These are phyloP conservation scores for Narcine bancroftii DNA, from an alignment of 2,113 vertebrate species.

Conservation along the genomic window DNA sequence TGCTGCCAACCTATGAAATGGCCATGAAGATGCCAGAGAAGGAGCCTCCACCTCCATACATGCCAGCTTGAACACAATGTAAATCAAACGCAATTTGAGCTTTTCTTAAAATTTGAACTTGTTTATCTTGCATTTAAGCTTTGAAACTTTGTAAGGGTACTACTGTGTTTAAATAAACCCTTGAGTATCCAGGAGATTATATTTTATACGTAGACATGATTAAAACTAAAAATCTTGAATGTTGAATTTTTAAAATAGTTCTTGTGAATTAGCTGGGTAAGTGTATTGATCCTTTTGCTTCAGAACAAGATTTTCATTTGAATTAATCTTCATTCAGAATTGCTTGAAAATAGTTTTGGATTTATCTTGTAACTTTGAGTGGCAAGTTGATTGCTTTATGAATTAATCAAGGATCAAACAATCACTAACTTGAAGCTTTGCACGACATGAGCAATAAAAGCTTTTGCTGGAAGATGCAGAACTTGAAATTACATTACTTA, in stretches of 20 bases:
- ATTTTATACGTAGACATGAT: slow-evolving; percentile 31
- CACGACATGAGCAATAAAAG: neutral
- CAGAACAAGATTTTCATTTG: neutral
- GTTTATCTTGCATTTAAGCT: slow-evolving; percentile 18
- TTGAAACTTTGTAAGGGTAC: slow-evolving; percentile 26
- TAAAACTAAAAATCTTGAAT: slow-evolving; percentile 29
- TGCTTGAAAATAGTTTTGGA: neutral
- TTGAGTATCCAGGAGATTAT: slow-evolving; percentile 17
- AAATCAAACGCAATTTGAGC: slow-evolving; percentile 19
- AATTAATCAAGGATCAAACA: neutral
- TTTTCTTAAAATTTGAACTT: slow-evolving; percentile 9
- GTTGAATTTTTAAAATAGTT: neutral
- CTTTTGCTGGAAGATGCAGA: neutral
- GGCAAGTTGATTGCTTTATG: neutral
- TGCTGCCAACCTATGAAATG: slow-evolving; percentile 95
- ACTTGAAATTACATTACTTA: neutral
- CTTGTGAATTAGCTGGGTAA: slow-evolving; percentile 4
- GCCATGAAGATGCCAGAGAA: slow-evolving; percentile 92
- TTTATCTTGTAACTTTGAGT: neutral
- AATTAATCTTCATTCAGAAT: neutral
- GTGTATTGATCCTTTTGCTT: neutral
- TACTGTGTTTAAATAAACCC: slow-evolving; percentile 26
- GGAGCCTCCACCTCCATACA: slow-evolving; percentile 82
- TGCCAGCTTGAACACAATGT: slow-evolving; percentile 54
- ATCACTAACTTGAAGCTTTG: neutral